phyloP scores from a whole-genome alignment of 1,140 invertebrate species.

The Panulirus ornatus region DNA sequence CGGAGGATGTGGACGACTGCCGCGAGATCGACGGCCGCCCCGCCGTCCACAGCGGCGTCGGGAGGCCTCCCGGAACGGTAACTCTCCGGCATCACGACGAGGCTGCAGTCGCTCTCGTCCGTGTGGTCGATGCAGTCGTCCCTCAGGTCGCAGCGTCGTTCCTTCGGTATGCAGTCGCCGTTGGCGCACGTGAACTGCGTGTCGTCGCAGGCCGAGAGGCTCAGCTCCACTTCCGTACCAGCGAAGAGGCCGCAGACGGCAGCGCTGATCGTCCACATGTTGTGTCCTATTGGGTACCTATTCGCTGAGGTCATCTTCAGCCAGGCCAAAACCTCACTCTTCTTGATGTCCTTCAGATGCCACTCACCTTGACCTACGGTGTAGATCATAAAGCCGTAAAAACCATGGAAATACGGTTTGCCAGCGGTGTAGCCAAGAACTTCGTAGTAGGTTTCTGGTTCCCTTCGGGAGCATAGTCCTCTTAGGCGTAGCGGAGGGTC shows the following conservation, averaged over 20 bases:
- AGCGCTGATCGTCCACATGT: conserved; percentile 11
- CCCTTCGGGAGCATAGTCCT: conserved; percentile 44
- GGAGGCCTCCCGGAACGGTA: neutral
- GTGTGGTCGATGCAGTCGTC: conserved; percentile 68
- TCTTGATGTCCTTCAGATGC: conserved; percentile 23
- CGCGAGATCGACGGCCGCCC: conserved; percentile 10
- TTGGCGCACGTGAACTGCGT: conserved; percentile 71
- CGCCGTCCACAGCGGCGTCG: neutral
- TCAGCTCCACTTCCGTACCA: conserved; percentile 40
- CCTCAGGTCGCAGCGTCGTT: conserved; percentile 62
- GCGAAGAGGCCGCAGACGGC: neutral
- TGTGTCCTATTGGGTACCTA: conserved; percentile 32
- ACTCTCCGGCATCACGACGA: conserved; percentile 31
- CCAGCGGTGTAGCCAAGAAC: conserved; percentile 46
- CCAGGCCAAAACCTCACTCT: neutral
- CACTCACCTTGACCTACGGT: conserved; percentile 10
- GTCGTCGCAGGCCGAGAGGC: conserved; percentile 62
- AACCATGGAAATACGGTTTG: conserved; percentile 64
- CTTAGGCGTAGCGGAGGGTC: conserved; percentile 47
- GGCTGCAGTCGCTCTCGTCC: conserved; percentile 68
- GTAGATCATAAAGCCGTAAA: conserved; percentile 46
- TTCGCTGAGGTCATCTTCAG: neutral
- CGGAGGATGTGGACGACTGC: conserved; percentile 33
- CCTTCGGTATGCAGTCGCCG: conserved; percentile 69
- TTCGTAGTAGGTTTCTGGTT: conserved; percentile 36